Evolutionary conservation across 2,888 invertebrate genomes (phyloP).

Genomic region (Gryllus longicercus): DNA sequence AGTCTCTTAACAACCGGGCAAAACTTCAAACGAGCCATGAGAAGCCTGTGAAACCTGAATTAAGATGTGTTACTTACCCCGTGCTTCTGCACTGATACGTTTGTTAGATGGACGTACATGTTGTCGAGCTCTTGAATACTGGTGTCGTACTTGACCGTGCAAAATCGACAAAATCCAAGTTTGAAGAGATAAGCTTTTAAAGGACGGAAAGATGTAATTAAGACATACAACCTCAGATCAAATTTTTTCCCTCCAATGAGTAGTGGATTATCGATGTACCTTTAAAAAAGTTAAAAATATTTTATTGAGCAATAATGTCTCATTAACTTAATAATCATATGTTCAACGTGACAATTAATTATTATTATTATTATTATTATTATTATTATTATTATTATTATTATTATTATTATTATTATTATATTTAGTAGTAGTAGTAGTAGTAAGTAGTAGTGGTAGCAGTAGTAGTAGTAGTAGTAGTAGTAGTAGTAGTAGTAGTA

Average conservation of each 20-base stretch:
- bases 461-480: too few species aligned
- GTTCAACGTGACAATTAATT: too few species aligned
- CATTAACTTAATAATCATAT: too few species aligned
- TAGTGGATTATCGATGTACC: slow-evolving; percentile 90
- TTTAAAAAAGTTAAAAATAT: slow-evolving; percentile 37
- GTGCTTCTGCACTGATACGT: slow-evolving; percentile 97
- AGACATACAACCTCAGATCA: slow-evolving; percentile 85
- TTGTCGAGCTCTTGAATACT: slow-evolving; percentile 84
- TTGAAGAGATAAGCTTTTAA: slow-evolving; percentile 89
- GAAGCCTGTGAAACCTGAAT: neutral
- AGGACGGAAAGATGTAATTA: slow-evolving; percentile 90
- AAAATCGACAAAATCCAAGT: slow-evolving; percentile 92
- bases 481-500: too few species aligned
- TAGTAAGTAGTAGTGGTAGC: too few species aligned
- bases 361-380: too few species aligned
- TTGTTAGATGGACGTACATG: slow-evolving; percentile 92
- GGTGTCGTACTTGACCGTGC: slow-evolving; percentile 91
- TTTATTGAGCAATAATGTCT: too few species aligned
- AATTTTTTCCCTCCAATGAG: slow-evolving; percentile 95
- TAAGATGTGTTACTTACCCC: slow-evolving; percentile 59
- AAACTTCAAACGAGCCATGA: neutral
- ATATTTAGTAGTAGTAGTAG: too few species aligned
- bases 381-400: too few species aligned
- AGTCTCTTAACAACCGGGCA: too few species aligned
- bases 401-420: too few species aligned